These are phyloP conservation scores for Heliconius cydno DNA, from an alignment of 2,888 invertebrate genomes.

Conservation along the genomic window DNA sequence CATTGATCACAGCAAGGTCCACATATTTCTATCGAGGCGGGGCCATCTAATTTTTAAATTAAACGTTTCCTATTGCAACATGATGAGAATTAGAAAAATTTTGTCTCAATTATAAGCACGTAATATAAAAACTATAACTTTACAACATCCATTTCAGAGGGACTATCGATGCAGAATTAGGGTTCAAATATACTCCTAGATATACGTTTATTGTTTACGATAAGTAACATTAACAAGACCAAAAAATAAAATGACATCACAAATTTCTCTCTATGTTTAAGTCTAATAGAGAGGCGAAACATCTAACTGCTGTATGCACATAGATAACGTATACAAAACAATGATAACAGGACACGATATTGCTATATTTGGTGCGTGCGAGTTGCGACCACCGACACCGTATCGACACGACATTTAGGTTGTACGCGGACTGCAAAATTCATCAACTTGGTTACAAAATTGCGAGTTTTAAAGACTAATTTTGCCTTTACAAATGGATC, in stretches of 20 bases:
- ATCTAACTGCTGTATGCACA: conserved; percentile 82
- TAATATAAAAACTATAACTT: conserved; percentile 68
- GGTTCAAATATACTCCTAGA: conserved; percentile 74
- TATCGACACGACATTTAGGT: conserved; percentile 75
- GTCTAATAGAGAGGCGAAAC: conserved; percentile 80
- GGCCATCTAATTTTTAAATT: conserved; percentile 70
- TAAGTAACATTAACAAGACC: conserved; percentile 74
- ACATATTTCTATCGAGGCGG: conserved; percentile 77
- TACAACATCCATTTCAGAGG: conserved; percentile 81
- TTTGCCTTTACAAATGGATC: too few species aligned
- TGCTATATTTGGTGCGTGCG: conserved; percentile 68
- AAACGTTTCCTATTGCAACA: conserved; percentile 74
- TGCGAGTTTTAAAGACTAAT: background rate
- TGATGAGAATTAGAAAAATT: conserved; percentile 62
- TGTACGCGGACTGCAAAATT: conserved; percentile 12
- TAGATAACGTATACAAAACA: conserved; percentile 80
- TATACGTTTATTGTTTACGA: conserved; percentile 60
- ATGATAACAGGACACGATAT: conserved; percentile 78
- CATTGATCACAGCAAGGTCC: conserved; percentile 73
- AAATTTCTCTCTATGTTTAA: conserved; percentile 74
- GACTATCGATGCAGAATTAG: conserved; percentile 79
- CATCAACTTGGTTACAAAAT: conserved; percentile 3
- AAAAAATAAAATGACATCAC: conserved; percentile 77
- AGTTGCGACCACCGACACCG: conserved; percentile 54
- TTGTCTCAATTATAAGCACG: conserved; percentile 68